A percentile compares a stretch with the other conserved stretches of the same genome.
Conservation (phyloP, 2,888 invertebrate species). For the Drosophila formosana region DNA sequence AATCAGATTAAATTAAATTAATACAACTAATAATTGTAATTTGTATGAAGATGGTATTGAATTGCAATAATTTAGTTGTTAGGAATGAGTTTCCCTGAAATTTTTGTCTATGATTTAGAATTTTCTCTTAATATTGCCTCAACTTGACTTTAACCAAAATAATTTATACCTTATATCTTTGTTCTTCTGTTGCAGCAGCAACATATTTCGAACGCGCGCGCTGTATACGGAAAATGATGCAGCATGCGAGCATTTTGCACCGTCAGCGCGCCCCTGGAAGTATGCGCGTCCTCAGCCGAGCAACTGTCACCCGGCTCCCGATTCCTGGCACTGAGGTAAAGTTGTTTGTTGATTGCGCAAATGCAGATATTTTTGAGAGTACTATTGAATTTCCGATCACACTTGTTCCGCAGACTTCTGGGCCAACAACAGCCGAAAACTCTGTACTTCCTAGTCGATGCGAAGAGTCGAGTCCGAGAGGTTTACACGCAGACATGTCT, state of each 20-base stretch:
- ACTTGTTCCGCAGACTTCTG: slow-evolving; percentile 79
- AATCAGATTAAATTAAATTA: no score
- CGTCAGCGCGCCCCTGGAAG: slow-evolving; percentile 93
- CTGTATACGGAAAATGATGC: slow-evolving; percentile 86
- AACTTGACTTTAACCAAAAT: no score
- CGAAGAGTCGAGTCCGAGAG: slow-evolving; percentile 92
- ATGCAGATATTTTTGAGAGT: background rate
- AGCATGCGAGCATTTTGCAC: slow-evolving; percentile 91
- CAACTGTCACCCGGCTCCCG: slow-evolving; percentile 87
- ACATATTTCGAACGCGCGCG: slow-evolving; percentile 85
- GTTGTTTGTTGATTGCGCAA: slow-evolving; percentile 14
- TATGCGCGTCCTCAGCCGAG: slow-evolving; percentile 88
- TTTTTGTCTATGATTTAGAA: no score
- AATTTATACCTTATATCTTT: no score
- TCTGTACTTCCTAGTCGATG: slow-evolving; percentile 87
- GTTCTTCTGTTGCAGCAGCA: slow-evolving; percentile 74
- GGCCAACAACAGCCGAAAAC: slow-evolving; percentile 86
- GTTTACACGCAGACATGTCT: slow-evolving; percentile 93
- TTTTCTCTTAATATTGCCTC: background rate
- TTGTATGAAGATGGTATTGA: no score
- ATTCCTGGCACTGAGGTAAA: slow-evolving; percentile 87
- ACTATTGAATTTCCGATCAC: background rate
- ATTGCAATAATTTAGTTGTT: no score
- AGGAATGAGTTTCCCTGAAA: no score
- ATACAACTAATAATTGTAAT: no score